phyloP scores from a whole-genome alignment of 2,113 vertebrate genomes.

The Columbina picui region DNA sequence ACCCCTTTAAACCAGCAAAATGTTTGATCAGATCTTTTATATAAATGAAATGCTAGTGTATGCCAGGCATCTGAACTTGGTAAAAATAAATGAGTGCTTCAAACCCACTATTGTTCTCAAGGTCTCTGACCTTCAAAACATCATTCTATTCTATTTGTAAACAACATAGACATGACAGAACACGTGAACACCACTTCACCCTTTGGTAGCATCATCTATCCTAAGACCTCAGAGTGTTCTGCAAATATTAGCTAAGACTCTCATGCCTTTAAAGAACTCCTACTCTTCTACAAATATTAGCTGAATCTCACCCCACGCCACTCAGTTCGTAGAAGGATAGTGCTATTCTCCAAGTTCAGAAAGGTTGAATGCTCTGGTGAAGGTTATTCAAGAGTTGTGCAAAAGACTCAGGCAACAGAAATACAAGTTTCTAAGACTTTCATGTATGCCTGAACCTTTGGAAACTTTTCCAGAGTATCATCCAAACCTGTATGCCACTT shows the following conservation, averaged over 20 bases:
- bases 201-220: slow-evolving; percentile 51
- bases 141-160: slow-evolving; percentile 68
- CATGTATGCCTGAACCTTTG: neutral
- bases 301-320: neutral
- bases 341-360: neutral
- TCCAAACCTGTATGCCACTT: neutral
- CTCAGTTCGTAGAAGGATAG: neutral
- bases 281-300: slow-evolving; percentile 55
- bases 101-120: slow-evolving; percentile 70
- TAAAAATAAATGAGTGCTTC: slow-evolving; percentile 66
- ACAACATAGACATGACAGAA: slow-evolving; percentile 61
- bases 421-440: neutral
- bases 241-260: slow-evolving; percentile 52
- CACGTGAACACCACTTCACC: slow-evolving; percentile 54
- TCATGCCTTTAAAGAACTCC: slow-evolving; percentile 2
- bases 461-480: neutral
- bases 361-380: neutral
- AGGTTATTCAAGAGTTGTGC: neutral
- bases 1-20: slow-evolving; percentile 35
- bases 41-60: slow-evolving; percentile 64
- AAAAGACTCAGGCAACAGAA: neutral
- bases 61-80: slow-evolving; percentile 69
- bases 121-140: slow-evolving; percentile 69
- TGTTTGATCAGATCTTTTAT: slow-evolving; percentile 59
- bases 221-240: slow-evolving; percentile 34